A percentile compares a stretch with the other conserved stretches of the same genome.
Conservation (phyloP, 2,113 vertebrate genomes). For the Numenius arquata region DNA sequence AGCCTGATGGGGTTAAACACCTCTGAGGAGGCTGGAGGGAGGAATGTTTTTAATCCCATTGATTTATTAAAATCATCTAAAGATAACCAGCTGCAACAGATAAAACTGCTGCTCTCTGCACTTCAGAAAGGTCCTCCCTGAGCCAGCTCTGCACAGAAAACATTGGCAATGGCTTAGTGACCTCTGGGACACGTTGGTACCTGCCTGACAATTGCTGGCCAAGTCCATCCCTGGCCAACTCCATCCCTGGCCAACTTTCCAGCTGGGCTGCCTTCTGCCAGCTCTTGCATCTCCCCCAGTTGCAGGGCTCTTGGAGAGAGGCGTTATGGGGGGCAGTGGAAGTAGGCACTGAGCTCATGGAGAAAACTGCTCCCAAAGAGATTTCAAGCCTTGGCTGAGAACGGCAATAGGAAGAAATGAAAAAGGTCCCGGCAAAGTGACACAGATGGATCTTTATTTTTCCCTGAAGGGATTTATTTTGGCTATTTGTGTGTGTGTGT, state of each 20-base stretch:
- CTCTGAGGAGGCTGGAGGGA: conserved; percentile 25
- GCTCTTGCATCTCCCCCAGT: neutral
- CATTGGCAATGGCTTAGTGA: neutral
- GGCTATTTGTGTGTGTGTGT: neutral
- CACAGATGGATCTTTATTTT: neutral
- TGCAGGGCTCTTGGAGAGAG: neutral
- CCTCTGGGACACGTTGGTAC: neutral
- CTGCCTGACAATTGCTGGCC: neutral
- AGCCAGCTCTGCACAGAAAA: neutral
- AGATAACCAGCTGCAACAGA: conserved; percentile 68
- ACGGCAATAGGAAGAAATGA: neutral
- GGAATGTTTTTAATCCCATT: conserved; percentile 64
- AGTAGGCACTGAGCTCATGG: fast-evolving
- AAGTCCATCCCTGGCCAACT: neutral
- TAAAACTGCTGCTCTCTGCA: conserved; percentile 58
- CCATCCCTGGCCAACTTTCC: neutral
- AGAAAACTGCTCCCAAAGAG: neutral
- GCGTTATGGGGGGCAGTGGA: neutral
- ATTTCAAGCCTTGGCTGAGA: neutral
- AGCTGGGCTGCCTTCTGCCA: neutral
- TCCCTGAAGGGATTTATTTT: neutral
- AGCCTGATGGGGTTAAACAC: neutral
- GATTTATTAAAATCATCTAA: conserved; percentile 70
- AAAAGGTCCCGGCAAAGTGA: neutral
- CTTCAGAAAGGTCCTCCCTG: conserved; percentile 14